These are phyloP conservation scores for Porphyrio hochstetteri DNA, from an alignment of 2,113 vertebrate species.

Conservation along the genomic window DNA sequence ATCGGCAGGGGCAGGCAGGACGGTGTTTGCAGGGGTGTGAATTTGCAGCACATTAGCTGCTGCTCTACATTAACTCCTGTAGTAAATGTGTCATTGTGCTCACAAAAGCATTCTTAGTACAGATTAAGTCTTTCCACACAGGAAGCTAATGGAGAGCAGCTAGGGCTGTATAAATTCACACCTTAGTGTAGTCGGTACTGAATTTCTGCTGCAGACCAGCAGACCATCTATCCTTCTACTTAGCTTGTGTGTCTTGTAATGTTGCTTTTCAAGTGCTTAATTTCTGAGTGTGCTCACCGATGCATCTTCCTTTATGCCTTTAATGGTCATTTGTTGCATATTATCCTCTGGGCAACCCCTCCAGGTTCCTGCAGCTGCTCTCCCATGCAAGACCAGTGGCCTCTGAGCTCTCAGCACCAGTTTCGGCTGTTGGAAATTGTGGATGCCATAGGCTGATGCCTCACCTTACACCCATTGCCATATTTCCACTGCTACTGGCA, in stretches of 20 bases:
- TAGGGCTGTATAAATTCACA: constrained; percentile 18
- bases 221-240: background rate
- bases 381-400: background rate
- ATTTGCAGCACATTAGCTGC: constrained; percentile 7
- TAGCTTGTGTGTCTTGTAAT: background rate
- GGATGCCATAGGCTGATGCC: fast-evolving
- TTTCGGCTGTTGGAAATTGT: background rate
- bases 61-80: constrained; percentile 6
- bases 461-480: background rate
- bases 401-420: background rate
- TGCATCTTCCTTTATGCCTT: background rate
- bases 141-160: background rate
- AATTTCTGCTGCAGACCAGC: background rate
- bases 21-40: background rate
- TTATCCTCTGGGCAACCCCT: background rate
- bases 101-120: background rate
- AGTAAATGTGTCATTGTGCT: constrained; percentile 48
- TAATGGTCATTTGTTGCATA: background rate
- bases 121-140: constrained; percentile 26
- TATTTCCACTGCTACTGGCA: background rate
- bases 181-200: background rate
- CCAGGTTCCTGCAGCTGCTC: background rate
- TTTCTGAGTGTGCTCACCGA: background rate
- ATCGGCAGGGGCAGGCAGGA: background rate
- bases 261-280: background rate